Percentiles rank a stretch among this genome's conserved stretches.
phyloP scores from a whole-genome alignment of 2,797 vertebrate species.

The Enoplosus armatus region DNA sequence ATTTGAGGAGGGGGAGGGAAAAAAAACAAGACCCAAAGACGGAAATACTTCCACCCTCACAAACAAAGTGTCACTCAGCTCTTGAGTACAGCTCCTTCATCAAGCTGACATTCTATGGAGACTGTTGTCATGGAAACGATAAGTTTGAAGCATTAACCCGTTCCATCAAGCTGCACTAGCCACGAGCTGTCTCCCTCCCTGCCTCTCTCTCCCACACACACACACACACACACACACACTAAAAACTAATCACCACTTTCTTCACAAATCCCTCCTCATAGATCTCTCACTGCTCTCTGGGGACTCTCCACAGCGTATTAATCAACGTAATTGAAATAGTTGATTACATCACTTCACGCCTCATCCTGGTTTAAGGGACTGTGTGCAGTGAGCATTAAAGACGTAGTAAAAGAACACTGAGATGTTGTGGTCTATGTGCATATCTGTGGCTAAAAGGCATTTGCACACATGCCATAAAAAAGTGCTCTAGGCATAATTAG shows the following conservation, averaged over 20 bases:
- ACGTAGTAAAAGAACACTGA: constrained; percentile 64
- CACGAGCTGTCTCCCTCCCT: constrained; percentile 4
- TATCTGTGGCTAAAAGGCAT: constrained; percentile 44
- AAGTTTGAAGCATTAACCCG: constrained; percentile 62
- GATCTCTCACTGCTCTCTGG: constrained; percentile 72
- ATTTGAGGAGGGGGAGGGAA: not conserved
- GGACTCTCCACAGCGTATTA: constrained; percentile 75
- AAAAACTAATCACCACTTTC: constrained; percentile 76
- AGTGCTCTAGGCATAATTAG: constrained; percentile 43
- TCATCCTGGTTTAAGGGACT: constrained; percentile 68
- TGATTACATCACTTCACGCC: constrained; percentile 80
- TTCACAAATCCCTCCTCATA: constrained; percentile 74
- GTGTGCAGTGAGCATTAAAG: constrained; percentile 61
- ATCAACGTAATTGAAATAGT: constrained; percentile 84
- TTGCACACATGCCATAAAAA: constrained; percentile 41
- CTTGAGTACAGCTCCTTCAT: constrained; percentile 41
- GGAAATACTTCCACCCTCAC: constrained; percentile 17
- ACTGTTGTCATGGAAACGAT: constrained; percentile 73
- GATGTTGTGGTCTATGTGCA: constrained; percentile 38
- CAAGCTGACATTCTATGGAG: constrained; percentile 31
- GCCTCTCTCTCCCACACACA: not conserved
- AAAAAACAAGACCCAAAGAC: constrained; percentile 2
- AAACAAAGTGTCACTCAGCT: constrained; percentile 46
- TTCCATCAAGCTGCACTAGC: constrained; percentile 29
- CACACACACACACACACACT: constrained; percentile 21